phyloP scores from a whole-genome alignment of 2,113 vertebrate species.

The Odontophorus gujanensis region DNA sequence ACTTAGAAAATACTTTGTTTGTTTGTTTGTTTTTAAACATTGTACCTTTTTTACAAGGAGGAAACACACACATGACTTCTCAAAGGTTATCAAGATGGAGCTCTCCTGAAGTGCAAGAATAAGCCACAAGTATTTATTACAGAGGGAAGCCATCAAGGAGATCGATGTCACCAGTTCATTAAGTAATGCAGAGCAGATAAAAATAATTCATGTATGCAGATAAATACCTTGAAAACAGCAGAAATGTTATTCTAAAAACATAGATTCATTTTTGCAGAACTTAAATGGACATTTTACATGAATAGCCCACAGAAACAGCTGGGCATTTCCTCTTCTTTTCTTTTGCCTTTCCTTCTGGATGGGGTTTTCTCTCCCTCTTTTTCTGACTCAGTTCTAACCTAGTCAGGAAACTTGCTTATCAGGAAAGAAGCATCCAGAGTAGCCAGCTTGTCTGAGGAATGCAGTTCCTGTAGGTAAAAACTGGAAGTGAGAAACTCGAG shows the following conservation, averaged over 20 bases:
- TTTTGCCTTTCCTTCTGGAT: neutral
- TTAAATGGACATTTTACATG: conserved; percentile 21
- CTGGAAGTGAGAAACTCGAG: neutral
- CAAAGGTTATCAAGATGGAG: neutral
- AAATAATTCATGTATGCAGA: neutral
- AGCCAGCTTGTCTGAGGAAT: conserved; percentile 5
- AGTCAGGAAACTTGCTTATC: conserved; percentile 22
- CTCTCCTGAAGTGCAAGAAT: neutral
- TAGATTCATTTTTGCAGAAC: neutral
- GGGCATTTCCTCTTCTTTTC: neutral
- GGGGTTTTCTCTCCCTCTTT: neutral
- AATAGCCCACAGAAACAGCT: conserved; percentile 20
- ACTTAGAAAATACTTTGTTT: neutral
- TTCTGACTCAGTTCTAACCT: conserved; percentile 1
- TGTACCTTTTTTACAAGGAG: neutral
- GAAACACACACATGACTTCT: neutral
- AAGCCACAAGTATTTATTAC: neutral
- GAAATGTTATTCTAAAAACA: neutral
- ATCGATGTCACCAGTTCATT: neutral
- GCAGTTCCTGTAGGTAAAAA: neutral
- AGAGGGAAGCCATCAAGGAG: neutral
- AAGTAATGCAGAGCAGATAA: neutral
- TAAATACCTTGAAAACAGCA: conserved; percentile 50
- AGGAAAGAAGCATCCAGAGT: conserved; percentile 43
- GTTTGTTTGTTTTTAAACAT: neutral